Percentiles rank a stretch among this genome's conserved stretches.
These are phyloP conservation scores for Blastobasis lacticolella DNA, from an alignment of 2,888 invertebrate species.

Conservation along the genomic window DNA sequence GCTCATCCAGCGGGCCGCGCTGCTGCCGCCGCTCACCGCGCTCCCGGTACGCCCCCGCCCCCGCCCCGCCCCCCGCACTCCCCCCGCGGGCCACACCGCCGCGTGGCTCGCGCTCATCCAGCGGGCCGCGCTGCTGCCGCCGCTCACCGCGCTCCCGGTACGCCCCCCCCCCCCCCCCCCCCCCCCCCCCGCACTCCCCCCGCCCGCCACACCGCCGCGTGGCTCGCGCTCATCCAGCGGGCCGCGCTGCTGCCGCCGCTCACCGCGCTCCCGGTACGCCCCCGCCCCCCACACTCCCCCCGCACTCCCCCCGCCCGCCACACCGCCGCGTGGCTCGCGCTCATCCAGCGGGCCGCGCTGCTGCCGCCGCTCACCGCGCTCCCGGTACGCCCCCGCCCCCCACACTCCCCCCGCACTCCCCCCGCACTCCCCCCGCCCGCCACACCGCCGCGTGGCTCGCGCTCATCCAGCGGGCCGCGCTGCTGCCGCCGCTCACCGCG, in stretches of 20 bases:
- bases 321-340: conserved; percentile 79
- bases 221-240: conserved; percentile 65
- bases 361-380: conserved; percentile 50
- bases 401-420: background rate
- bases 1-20: conserved; percentile 10
- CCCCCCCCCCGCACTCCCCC: too few species aligned
- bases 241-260: conserved; percentile 54
- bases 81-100: conserved; percentile 20
- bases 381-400: conserved; percentile 24
- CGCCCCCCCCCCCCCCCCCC: too few species aligned
- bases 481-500: conserved; percentile 64
- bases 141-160: conserved; percentile 70
- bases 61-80: conserved; percentile 67
- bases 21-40: background rate
- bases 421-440: conserved; percentile 52
- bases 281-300: conserved; percentile 1
- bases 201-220: too few species aligned
- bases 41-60: too few species aligned
- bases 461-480: conserved; percentile 69
- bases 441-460: conserved; percentile 82
- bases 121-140: conserved; percentile 69
- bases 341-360: conserved; percentile 58
- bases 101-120: conserved; percentile 78
- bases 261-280: conserved; percentile 58
- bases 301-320: too few species aligned